Percentiles rank a stretch among this genome's conserved stretches.
Evolutionary conservation across 2,113 vertebrate genomes (phyloP).

Genomic region (Bubo bubo): DNA sequence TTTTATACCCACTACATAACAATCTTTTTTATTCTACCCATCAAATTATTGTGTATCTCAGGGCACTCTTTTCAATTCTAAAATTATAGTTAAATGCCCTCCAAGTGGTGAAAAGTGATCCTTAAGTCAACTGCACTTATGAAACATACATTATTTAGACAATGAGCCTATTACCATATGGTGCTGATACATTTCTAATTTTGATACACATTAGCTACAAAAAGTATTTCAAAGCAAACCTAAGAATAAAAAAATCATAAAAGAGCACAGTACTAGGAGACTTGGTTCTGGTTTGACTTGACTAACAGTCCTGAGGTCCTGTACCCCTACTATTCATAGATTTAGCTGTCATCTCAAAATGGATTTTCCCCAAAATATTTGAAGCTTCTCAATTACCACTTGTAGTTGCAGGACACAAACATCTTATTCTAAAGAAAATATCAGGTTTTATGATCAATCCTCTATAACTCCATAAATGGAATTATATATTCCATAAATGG

Average conservation of each 20-base stretch:
- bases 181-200: not conserved
- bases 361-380: not conserved
- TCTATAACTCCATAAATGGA: not conserved
- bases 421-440: not conserved
- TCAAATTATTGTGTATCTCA: conserved; percentile 22
- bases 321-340: no score
- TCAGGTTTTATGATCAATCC: not conserved
- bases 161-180: conserved; percentile 40
- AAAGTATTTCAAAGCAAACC: conserved; percentile 32
- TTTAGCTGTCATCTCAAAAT: not conserved
- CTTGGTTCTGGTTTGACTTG: not conserved
- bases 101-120: conserved; percentile 56
- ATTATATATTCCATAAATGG: not conserved
- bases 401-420: not conserved
- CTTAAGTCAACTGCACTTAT: conserved; percentile 59
- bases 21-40: conserved; percentile 31
- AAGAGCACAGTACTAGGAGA: not conserved
- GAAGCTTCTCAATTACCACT: not conserved
- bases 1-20: conserved; percentile 33
- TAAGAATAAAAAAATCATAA: not conserved
- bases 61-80: conserved; percentile 13
- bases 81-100: conserved; percentile 34
- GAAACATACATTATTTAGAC: conserved; percentile 52
- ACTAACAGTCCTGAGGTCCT: not conserved
- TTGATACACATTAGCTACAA: conserved; percentile 5